A percentile compares a stretch with the other conserved stretches of the same genome.
phyloP scores from a whole-genome alignment of 2,797 vertebrate genomes.

The Xyrichtys novacula region DNA sequence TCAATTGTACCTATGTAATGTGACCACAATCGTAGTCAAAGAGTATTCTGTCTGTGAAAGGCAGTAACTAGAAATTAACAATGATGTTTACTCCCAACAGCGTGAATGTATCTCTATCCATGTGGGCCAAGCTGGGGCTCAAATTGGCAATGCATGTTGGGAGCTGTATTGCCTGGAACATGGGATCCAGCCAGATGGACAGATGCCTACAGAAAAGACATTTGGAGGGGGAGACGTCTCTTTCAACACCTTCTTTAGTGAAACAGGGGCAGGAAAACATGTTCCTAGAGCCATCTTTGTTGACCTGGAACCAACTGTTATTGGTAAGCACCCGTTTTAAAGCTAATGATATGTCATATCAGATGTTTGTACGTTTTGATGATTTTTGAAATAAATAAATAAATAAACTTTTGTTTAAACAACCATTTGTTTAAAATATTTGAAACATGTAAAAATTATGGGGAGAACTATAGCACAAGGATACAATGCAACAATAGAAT shows the following conservation, averaged over 20 bases:
- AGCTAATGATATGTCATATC: too few species aligned
- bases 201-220: slow-evolving; percentile 83
- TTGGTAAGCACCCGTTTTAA: slow-evolving; percentile 80
- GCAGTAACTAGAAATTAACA: not conserved
- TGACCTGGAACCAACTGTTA: slow-evolving; percentile 94
- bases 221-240: slow-evolving; percentile 84
- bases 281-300: slow-evolving; percentile 94
- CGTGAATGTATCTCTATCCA: slow-evolving; percentile 85
- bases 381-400: too few species aligned
- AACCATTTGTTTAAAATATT: too few species aligned
- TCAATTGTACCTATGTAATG: too few species aligned
- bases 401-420: too few species aligned
- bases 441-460: too few species aligned
- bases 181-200: slow-evolving; percentile 84
- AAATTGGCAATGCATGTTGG: slow-evolving; percentile 86
- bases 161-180: slow-evolving; percentile 86
- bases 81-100: slow-evolving; percentile 50
- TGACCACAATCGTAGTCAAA: too few species aligned
- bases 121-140: slow-evolving; percentile 83
- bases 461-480: too few species aligned
- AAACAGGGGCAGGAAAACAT: slow-evolving; percentile 90
- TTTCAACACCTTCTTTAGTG: slow-evolving; percentile 90
- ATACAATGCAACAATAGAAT: too few species aligned
- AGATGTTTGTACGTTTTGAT: too few species aligned
- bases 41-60: too few species aligned